These are phyloP conservation scores for Periophthalmus modestus DNA, from an alignment of 2,113 vertebrate species.

Conservation along the genomic window DNA sequence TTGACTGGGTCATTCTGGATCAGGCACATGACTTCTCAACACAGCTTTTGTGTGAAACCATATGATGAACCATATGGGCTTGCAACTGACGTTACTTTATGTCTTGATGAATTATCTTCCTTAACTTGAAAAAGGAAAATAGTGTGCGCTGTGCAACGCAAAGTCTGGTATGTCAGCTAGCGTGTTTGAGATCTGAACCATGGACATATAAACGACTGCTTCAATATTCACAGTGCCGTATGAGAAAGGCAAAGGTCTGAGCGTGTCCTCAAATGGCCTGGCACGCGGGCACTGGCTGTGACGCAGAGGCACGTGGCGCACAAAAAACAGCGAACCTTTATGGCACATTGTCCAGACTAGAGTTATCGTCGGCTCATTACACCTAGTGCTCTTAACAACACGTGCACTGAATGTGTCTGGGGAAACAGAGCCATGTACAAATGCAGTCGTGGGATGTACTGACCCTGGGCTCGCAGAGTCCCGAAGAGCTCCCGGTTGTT, in stretches of 20 bases:
- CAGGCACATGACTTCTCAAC: not conserved
- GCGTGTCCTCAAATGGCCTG: conserved; percentile 66
- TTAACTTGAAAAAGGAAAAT: too few relatives aligned
- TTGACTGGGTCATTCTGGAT: conserved; percentile 19
- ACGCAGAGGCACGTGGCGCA: conserved; percentile 55
- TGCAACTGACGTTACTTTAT: not conserved
- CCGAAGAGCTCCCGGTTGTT: conserved; percentile 51
- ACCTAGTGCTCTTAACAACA: not conserved
- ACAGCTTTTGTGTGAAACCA: not conserved
- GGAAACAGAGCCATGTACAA: not conserved
- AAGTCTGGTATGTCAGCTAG: not conserved
- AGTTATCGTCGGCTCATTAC: not conserved
- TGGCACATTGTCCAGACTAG: not conserved
- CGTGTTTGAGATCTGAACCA: too few relatives aligned
- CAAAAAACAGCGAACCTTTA: conserved; percentile 20
- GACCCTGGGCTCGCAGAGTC: conserved; percentile 43
- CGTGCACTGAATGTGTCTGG: not conserved
- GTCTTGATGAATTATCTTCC: not conserved
- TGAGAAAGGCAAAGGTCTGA: not conserved
- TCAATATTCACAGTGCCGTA: too few relatives aligned
- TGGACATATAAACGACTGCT: too few relatives aligned
- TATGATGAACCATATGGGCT: too few relatives aligned
- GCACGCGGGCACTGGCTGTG: conserved; percentile 39
- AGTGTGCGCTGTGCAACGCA: not conserved
- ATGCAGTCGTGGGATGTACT: conserved; percentile 22